phyloP scores from a whole-genome alignment of 2,797 vertebrate genomes.

The Gymnoscopelus microlampas region DNA sequence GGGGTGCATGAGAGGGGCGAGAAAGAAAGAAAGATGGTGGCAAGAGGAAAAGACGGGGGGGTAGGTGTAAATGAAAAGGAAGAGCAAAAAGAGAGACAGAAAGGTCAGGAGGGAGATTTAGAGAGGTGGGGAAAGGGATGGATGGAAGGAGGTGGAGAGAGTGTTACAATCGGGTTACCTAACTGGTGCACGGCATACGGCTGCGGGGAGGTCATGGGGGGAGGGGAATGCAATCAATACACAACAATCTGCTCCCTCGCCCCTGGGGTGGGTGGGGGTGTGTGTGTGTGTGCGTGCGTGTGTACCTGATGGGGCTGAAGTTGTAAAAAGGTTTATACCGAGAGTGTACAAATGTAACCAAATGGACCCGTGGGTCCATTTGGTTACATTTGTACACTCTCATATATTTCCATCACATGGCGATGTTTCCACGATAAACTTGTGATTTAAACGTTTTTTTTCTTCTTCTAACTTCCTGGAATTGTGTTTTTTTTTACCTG shows the following conservation, averaged over 20 bases:
- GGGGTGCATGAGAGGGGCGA: conserved; percentile 33
- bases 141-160: conserved; percentile 30
- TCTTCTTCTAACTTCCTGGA: too few species aligned
- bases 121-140: conserved; percentile 33
- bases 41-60: background rate
- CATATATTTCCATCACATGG: too few species aligned
- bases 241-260: conserved; percentile 41
- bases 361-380: too few species aligned
- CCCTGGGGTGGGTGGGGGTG: conserved; percentile 4
- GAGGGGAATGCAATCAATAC: conserved; percentile 64
- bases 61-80: conserved; percentile 1
- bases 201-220: conserved; percentile 47
- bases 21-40: conserved; percentile 5
- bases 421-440: too few species aligned
- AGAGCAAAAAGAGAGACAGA: background rate
- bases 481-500: too few species aligned
- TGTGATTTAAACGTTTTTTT: too few species aligned
- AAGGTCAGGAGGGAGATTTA: conserved; percentile 11
- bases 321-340: too few species aligned
- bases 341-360: too few species aligned
- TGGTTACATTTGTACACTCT: too few species aligned
- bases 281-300: background rate
- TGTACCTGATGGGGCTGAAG: conserved; percentile 15
- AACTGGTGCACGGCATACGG: conserved; percentile 38
- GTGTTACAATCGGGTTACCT: conserved; percentile 60